Evolutionary conservation across 2,888 invertebrate species (phyloP), one percentile per base, ranked within the genome.

Genomic region (Neria commutata): DNA sequence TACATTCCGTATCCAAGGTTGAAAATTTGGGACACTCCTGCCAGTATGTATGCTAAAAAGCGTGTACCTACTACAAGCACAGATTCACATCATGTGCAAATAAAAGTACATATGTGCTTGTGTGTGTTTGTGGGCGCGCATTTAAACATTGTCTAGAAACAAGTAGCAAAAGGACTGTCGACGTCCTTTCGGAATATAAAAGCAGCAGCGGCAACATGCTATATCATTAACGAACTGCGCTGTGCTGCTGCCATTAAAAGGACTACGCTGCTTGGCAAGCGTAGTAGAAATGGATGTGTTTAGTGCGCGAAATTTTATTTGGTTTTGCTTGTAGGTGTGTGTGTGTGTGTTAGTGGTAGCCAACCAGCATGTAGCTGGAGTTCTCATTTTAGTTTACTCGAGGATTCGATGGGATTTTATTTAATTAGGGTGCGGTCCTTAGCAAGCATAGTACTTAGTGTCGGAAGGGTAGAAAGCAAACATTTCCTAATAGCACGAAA

Each of bases 321-420:
- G 42, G 42, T 42, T 42, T 42, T 42, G 21, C 21, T 42, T 42
- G 42, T 49, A 11, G 6, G n/a, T 46, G 11, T 34, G 19, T 47
- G 21, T n/a, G 37, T 46, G 19, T 33, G 60, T 48, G 26, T 49
- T 54, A 46, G 16, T 51, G 47, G 60, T 48, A 58, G 47, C 51
- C 37, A 40, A 34, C 37, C n/a, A 48, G 24, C 53, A 52, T 16
- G 23, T 49, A 26, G 17, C 26, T 52, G 51, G 46, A 37, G 40
- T 48, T 58, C 58, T 56, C 49, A 56, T 61, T 61, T 58, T 26
- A 45, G 6, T 29, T 11, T 29, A 29, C 6, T 29, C 11, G n/a
- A 37, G 4, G 37, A n/a, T 37, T 37, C 5, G 42, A 72, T 71
- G 71, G 69, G 70, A 71, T 72, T 71, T 72, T 67, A 72, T 72